Evolutionary conservation across 37 sponge, comb jelly and placozoan genomes (phyloP).

Genomic region (Petrosia ficiformis): DNA sequence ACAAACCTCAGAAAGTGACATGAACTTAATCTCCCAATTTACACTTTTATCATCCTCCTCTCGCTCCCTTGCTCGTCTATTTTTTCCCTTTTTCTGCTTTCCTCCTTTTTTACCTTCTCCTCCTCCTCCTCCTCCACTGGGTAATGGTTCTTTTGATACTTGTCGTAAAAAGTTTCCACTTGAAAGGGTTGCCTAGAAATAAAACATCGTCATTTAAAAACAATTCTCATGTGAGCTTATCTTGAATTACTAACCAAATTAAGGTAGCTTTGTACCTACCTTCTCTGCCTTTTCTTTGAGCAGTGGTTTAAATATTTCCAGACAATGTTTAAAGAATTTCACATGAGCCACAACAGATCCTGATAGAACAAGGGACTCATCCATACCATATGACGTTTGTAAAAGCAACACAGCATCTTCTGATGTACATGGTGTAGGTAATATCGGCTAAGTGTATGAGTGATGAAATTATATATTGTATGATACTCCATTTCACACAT

Average conservation of each 20-base stretch:
- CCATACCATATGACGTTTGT: background rate
- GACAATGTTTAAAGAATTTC: constrained; percentile 48
- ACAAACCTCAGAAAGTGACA: too few relatives aligned
- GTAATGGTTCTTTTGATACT: background rate
- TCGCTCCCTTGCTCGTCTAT: background rate
- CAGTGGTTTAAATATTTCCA: constrained; percentile 43
- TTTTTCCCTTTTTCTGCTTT: background rate
- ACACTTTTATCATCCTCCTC: background rate
- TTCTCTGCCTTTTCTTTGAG: constrained; percentile 68
- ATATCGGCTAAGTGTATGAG: constrained; percentile 19
- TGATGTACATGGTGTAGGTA: constrained; percentile 53
- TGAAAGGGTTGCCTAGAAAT: background rate
- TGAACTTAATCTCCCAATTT: background rate
- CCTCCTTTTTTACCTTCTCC: background rate
- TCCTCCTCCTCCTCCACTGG: background rate
- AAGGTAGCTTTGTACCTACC: constrained; percentile 36
- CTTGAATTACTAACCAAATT: too few relatives aligned
- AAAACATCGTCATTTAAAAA: background rate
- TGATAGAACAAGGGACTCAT: constrained; percentile 16
- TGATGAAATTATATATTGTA: too few relatives aligned
- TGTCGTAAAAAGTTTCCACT: background rate
- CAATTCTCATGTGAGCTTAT: too few relatives aligned
- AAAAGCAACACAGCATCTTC: constrained; percentile 55
- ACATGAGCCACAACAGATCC: constrained; percentile 34
- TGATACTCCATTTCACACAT: background rate